Evolutionary conservation across 2,113 vertebrate species (phyloP), one percentile per base, ranked within the genome.

Genomic region (Tupaia chinensis): DNA sequence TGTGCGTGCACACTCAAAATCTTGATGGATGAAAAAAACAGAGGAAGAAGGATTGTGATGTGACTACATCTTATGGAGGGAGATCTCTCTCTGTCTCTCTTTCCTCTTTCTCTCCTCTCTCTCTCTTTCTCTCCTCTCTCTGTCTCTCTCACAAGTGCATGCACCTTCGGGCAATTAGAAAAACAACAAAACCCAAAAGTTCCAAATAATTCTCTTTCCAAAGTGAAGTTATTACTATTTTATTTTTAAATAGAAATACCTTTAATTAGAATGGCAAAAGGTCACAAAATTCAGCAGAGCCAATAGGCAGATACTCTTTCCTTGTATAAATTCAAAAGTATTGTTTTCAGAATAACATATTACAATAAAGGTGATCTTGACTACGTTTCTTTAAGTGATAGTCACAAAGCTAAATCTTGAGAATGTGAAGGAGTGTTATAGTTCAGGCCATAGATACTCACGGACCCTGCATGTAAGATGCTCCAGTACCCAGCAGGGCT

Each of bases 211-310:
- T 76, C 44, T 22, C 1, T 86, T 13, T 90, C 87, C 27, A 76
- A 93, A 80, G 20, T 91, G 25, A 83, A 94, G 1, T 3, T 83
- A 79, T 54, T 72, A 87, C 4, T 83, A 79, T 54, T 72, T 90
- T 74, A 70, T 93, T 88, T 72, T 95, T 92, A 29, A 94, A 9
- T 10, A 94, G 44, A 90, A 90, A 32, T 27, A 56, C 3, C 1
- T 23, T 80, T 56, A 84, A 83, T 83, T 93, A 95, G 16, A 95
- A 84, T 69, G 74, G 16, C 61, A 96, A 58, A 96, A 80, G 11
- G 9, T 0, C 34, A 93, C 19, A 89, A 58, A 27, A 7, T 87
- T 94, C 72, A 93, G n/a, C 32, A 77, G 16, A 81, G 60, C 25
- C 63, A 89, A 86, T 0, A 63, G 69, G 32, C 56, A 95, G 13